A percentile compares a stretch with the other conserved stretches of the same genome.
Evolutionary conservation across 1,140 invertebrate genomes (phyloP).

Genomic region (Helicoverpa armigera): DNA sequence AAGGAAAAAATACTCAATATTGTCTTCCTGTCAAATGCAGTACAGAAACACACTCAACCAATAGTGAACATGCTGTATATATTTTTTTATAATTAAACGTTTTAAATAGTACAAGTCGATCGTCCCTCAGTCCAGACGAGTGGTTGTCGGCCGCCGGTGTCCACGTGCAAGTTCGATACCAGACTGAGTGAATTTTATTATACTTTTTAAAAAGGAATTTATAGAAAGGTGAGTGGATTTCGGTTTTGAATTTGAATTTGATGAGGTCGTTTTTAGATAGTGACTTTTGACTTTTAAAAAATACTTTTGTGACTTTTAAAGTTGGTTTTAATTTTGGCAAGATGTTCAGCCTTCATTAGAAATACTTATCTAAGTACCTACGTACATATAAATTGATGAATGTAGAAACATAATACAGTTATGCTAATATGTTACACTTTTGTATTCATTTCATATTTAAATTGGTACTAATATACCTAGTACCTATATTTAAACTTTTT

Average conservation of each 20-base stretch:
- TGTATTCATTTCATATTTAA: too few relatives aligned
- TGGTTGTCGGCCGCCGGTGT: slow-evolving; percentile 56
- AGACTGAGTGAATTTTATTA: slow-evolving; percentile 14
- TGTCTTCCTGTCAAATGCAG: too few relatives aligned
- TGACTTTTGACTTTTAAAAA: not conserved
- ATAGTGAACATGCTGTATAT: slow-evolving; percentile 49
- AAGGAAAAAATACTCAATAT: too few relatives aligned
- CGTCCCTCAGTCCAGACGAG: slow-evolving; percentile 41
- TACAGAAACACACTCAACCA: too few relatives aligned
- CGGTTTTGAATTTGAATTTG: too few relatives aligned
- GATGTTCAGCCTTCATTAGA: too few relatives aligned
- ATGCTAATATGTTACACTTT: too few relatives aligned
- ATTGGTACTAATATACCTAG: too few relatives aligned
- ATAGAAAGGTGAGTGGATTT: slow-evolving; percentile 41
- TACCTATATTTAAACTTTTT: too few relatives aligned
- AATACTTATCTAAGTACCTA: too few relatives aligned
- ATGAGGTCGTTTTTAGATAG: not conserved
- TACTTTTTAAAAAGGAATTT: slow-evolving; percentile 31
- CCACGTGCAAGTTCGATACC: slow-evolving; percentile 48
- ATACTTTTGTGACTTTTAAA: not conserved
- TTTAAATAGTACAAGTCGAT: slow-evolving; percentile 54
- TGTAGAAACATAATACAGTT: too few relatives aligned
- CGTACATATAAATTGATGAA: too few relatives aligned
- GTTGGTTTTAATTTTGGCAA: not conserved
- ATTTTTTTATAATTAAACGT: slow-evolving; percentile 54